These are phyloP conservation scores for Drosophila chauvacae DNA, from an alignment of 1,140 invertebrate species.

Conservation along the genomic window DNA sequence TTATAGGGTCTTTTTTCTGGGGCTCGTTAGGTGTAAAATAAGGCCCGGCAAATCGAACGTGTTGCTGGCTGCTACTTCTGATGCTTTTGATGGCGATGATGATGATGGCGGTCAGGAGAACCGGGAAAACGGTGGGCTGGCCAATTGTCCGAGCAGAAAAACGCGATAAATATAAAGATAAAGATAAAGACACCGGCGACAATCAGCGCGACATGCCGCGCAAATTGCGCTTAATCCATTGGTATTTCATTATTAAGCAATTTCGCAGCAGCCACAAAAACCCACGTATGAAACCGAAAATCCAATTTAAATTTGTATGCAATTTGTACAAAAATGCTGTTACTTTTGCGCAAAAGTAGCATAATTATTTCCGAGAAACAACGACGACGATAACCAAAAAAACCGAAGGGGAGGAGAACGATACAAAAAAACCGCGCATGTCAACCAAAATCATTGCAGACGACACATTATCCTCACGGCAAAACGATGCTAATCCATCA, in stretches of 20 bases:
- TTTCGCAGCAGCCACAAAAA: slow-evolving; percentile 41
- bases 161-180: slow-evolving; percentile 57
- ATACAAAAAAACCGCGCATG: slow-evolving; percentile 55
- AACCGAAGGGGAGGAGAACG: slow-evolving; percentile 2
- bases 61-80: slow-evolving; percentile 19
- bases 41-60: slow-evolving; percentile 44
- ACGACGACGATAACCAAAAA: slow-evolving; percentile 16
- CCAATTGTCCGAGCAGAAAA: slow-evolving; percentile 36
- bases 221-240: slow-evolving; percentile 82
- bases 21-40: slow-evolving; percentile 70
- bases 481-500: slow-evolving; percentile 83
- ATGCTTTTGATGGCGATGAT: background rate
- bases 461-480: slow-evolving; percentile 79
- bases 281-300: slow-evolving; percentile 40
- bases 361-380: slow-evolving; percentile 82
- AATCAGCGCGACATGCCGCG: slow-evolving; percentile 64
- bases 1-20: slow-evolving; percentile 15
- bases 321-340: slow-evolving; percentile 84
- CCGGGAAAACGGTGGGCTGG: slow-evolving; percentile 1
- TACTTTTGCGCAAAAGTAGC: slow-evolving; percentile 80
- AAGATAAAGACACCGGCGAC: slow-evolving; percentile 53
- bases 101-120: slow-evolving; percentile 10
- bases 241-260: slow-evolving; percentile 83
- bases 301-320: slow-evolving; percentile 83
- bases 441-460: slow-evolving; percentile 82